Evolutionary conservation across 2,113 vertebrate species (phyloP).

Genomic region (Pygoscelis antarcticus): DNA sequence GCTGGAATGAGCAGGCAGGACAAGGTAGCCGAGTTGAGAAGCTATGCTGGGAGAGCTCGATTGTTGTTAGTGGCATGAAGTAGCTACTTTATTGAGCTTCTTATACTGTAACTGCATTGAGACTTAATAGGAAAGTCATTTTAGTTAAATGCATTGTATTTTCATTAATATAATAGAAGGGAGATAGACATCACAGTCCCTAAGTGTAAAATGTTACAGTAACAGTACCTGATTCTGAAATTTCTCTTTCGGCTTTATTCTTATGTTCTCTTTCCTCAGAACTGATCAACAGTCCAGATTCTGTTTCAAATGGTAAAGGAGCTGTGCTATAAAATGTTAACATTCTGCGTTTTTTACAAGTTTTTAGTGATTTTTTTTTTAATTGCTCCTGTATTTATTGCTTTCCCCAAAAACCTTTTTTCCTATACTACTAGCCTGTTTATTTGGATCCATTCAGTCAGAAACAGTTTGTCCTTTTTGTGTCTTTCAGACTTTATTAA

Average conservation of each 20-base stretch:
- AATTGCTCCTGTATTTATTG: not conserved
- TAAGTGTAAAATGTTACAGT: not conserved
- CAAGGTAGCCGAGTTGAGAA: not conserved
- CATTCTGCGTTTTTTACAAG: not conserved
- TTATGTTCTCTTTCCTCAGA: not conserved
- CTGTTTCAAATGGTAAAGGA: not conserved
- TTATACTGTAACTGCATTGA: not conserved
- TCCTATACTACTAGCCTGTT: not conserved
- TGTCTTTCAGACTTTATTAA: constrained; percentile 46
- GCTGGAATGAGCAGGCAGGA: not conserved
- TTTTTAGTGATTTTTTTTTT: not conserved
- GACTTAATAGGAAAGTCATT: not conserved
- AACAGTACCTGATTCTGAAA: not conserved
- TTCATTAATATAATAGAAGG: not conserved
- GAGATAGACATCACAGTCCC: not conserved
- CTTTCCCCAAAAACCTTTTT: not conserved
- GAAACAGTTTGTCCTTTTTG: not conserved
- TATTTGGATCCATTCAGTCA: not conserved
- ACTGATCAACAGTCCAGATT: not conserved
- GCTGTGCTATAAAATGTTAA: not conserved
- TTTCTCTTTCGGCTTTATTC: not conserved
- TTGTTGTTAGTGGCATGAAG: not conserved
- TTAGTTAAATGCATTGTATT: not conserved
- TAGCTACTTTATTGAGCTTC: not conserved
- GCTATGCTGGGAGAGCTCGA: fast-evolving